Percentiles rank a stretch among this genome's conserved stretches.
Evolutionary conservation across 2,888 invertebrate genomes (phyloP).

Genomic region (Eulithis testata): DNA sequence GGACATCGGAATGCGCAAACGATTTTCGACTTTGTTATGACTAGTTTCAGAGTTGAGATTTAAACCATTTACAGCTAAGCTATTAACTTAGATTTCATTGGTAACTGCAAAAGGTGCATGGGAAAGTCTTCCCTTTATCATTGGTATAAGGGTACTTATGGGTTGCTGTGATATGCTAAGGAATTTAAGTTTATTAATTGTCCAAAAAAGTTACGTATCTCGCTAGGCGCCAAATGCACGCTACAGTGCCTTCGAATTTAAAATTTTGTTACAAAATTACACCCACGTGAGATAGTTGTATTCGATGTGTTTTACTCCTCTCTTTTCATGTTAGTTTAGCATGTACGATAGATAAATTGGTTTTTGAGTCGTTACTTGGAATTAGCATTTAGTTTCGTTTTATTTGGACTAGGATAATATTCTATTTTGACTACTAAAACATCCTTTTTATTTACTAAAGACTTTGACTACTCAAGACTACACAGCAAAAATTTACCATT

Average conservation of each 20-base stretch:
- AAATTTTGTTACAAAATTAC: conserved; percentile 60
- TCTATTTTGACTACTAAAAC: no score
- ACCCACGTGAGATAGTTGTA: conserved; percentile 44
- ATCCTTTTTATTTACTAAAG: no score
- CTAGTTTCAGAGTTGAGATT: conserved; percentile 38
- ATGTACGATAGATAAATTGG: neutral
- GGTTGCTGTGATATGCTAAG: conserved; percentile 45
- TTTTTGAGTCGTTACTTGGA: no score
- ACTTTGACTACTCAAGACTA: no score
- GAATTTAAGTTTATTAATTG: conserved; percentile 78
- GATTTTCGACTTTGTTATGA: conserved; percentile 51
- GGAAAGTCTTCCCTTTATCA: conserved; percentile 47
- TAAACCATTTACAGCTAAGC: conserved; percentile 47
- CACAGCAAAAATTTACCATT: no score
- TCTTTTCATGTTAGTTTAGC: neutral
- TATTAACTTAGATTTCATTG: conserved; percentile 79
- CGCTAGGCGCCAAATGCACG: conserved; percentile 80
- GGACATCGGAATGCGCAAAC: conserved; percentile 48
- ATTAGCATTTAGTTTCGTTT: no score
- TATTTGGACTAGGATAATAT: no score
- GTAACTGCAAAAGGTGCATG: conserved; percentile 42
- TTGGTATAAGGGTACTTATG: conserved; percentile 48
- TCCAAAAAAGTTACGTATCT: conserved; percentile 73
- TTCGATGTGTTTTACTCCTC: conserved; percentile 1
- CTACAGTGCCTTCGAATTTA: conserved; percentile 62